These are phyloP conservation scores for Tetraodon nigroviridis DNA, from an alignment of 2,113 vertebrate species.

Conservation along the genomic window DNA sequence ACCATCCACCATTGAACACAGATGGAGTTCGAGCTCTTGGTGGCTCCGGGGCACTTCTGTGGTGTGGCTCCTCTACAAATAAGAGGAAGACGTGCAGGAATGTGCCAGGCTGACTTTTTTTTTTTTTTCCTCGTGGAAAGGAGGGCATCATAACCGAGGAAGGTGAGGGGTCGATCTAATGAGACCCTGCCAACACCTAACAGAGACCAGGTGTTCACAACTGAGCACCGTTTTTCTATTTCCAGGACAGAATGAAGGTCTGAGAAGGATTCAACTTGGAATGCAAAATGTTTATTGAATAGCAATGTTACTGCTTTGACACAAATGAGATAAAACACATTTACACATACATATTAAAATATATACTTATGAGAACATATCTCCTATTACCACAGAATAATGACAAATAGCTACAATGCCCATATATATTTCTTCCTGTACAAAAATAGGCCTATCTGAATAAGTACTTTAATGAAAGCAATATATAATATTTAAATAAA, in stretches of 20 bases:
- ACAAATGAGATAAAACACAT: slow-evolving; percentile 81
- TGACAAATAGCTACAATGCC: slow-evolving; percentile 87
- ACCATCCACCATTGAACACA: slow-evolving; percentile 52
- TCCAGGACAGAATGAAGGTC: slow-evolving; percentile 19
- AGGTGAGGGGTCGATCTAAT: slow-evolving; percentile 49
- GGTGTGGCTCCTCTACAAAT: slow-evolving; percentile 56
- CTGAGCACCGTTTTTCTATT: slow-evolving; percentile 44
- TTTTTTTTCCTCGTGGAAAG: not conserved
- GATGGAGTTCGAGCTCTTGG: slow-evolving; percentile 53
- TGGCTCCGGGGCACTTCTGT: slow-evolving; percentile 50
- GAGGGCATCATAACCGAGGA: slow-evolving; percentile 49
- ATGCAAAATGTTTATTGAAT: slow-evolving; percentile 82
- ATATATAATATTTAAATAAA: slow-evolving; percentile 90
- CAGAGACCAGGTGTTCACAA: slow-evolving; percentile 64
- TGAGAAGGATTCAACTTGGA: slow-evolving; percentile 54
- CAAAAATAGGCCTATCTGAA: slow-evolving; percentile 94
- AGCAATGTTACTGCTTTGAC: slow-evolving; percentile 75
- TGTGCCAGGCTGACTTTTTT: slow-evolving; percentile 45
- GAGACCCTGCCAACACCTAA: slow-evolving; percentile 65
- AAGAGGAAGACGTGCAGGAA: slow-evolving; percentile 63
- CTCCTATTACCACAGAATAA: slow-evolving; percentile 74
- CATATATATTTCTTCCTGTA: slow-evolving; percentile 89
- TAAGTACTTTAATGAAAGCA: slow-evolving; percentile 76
- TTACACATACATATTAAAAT: slow-evolving; percentile 76
- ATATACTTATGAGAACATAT: slow-evolving; percentile 72